Evolutionary conservation across 2,888 invertebrate genomes (phyloP), one percentile per base, ranked within the genome.

Genomic region (Sesia apiformis): DNA sequence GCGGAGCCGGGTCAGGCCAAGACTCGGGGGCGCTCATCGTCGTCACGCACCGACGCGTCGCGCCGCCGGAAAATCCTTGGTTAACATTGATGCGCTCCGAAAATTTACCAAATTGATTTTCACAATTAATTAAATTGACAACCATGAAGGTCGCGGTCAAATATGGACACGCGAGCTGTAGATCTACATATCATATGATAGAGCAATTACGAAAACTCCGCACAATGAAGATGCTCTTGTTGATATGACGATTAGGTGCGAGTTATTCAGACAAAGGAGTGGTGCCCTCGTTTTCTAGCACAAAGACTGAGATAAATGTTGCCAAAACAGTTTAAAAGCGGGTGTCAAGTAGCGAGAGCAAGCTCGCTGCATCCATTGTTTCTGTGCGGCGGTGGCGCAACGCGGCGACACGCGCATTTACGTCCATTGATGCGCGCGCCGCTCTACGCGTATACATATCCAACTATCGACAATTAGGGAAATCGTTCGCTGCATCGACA

Each of bases 391-490:
- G 64, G 67, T 84, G 78, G 72, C 77, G 84, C 78, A 84, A 85
- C 72, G 68, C 77, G 84, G 83, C 83, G 86, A 84, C 81, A 86
- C 84, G 87, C 83, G 78, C 78, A 70, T 85, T 81, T 84, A 79
- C 75, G 62, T 75, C 76, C 77, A 86, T 84, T 84, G 84, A 84
- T 82, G 81, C 81, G 76, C 65, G 69, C 66, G 63, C n/a, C 52
- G 54, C 60, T 53, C 57, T 56, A 57, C 60, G 41, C 56, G 60
- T 59, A 59, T 58, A 58, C 56, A 56, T 53, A 40, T 38, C 39
- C 52, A 40, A 7, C 46, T 65, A 68, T 68, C 69, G 60, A 62
- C 72, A 72, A 80, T 79, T 75, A 80, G 71, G 76, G 70, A 81
- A 80, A 84, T 76, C 71, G 70, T 63, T 64, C 72, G 71, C 72